Conservation (phyloP, 2,113 vertebrate genomes). For the Mus musculus region DNA sequence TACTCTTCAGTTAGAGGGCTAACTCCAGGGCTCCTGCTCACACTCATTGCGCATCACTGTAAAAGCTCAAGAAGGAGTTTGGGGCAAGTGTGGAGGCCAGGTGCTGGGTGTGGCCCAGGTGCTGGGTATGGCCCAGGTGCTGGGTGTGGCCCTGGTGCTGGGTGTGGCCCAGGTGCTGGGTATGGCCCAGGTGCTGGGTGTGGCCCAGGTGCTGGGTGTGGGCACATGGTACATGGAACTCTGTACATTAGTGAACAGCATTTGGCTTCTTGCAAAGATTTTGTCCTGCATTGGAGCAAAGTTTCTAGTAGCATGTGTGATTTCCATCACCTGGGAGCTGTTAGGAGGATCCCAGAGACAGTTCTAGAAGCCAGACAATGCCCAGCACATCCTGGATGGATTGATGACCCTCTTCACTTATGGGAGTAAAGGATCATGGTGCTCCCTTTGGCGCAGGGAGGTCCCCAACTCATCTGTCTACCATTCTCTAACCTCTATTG, state of each 20-base stretch:
- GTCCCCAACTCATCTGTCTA: background rate
- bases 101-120: too few species aligned
- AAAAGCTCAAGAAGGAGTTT: background rate
- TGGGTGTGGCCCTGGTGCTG: background rate
- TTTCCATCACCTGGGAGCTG: background rate
- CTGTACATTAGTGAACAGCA: background rate
- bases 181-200: too few species aligned
- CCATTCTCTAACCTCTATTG: background rate
- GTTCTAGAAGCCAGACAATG: background rate
- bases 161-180: too few species aligned
- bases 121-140: too few species aligned
- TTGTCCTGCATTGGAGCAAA: background rate
- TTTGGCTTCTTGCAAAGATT: background rate
- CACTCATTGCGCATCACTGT: background rate
- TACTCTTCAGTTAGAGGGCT: background rate
- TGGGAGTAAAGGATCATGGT: background rate
- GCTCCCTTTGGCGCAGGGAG: background rate
- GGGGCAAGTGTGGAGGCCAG: background rate
- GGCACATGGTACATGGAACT: background rate
- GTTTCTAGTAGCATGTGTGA: background rate
- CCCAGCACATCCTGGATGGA: background rate
- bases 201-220: background rate
- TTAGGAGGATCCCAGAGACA: background rate
- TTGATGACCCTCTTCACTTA: background rate
- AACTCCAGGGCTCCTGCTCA: background rate